Evolutionary conservation across 2,113 vertebrate genomes (phyloP), one percentile per base, ranked within the genome.

Genomic region (Tupaia chinensis): DNA sequence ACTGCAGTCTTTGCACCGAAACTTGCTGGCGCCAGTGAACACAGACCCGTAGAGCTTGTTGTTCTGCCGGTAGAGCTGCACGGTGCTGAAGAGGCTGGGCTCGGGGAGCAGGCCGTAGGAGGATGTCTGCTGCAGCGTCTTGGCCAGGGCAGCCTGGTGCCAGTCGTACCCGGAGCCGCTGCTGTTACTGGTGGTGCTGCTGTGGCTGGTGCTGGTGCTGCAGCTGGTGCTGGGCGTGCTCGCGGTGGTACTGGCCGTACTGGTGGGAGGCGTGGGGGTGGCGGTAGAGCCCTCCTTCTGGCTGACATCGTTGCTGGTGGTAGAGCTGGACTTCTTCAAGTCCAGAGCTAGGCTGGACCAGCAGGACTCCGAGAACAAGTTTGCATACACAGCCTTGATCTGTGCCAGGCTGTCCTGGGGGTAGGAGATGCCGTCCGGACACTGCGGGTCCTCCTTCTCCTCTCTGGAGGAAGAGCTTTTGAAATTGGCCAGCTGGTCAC

Each of bases 1-100:
- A 13, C 99, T 99, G 97, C 99, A 99, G 98, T 99, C 99, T 98
- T 99, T 99, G 98, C 99, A 99, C 77, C 99, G 99, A 98, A 99
- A 99, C 98, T 99, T 99, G 98, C 99, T 99, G 96, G 99, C 99
- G 2, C 99, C 99, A 0, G 99, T 99, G 97, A 99, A 99, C 82
- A 99, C 99, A 0, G 99, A 99, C 76, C 99, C 99, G 9, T 99
- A 99, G 7, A 99, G 99, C 97, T 99, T 99, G 98, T 99, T 99
- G 97, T 99, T 99, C 97, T 99, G 99, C 96, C 99, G 98, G 98
- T 99, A 99, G 34, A 99, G 99, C 98, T 99, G 99, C 80, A 99
- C 99, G 4, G 99, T 99, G 98, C 99, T 99, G 98, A 99, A 99
- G 74, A 99, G 99, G 98, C 99, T 99, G 10, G 99, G 99, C 97